phyloP scores from a whole-genome alignment of 1,140 invertebrate species.

The Episyrphus balteatus region DNA sequence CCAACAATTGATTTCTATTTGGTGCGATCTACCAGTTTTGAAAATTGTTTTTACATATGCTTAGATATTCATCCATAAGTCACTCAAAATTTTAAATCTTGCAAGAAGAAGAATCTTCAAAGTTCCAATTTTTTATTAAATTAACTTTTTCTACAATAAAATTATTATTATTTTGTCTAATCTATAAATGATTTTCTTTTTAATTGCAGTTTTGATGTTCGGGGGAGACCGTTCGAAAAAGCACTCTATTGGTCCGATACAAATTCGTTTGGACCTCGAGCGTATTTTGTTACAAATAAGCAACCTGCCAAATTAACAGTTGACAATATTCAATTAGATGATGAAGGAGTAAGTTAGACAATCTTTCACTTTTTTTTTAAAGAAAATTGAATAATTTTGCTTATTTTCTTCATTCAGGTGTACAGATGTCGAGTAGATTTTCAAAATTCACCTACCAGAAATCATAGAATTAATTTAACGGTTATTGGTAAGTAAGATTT shows the following conservation, averaged over 20 bases:
- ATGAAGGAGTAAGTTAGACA: conserved; percentile 54
- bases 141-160: too few relatives aligned
- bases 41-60: too few relatives aligned
- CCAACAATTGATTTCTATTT: too few relatives aligned
- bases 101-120: too few relatives aligned
- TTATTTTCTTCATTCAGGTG: conserved; percentile 26
- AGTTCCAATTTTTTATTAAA: too few relatives aligned
- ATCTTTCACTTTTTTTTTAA: background rate
- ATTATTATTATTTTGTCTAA: too few relatives aligned
- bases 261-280: conserved; percentile 62
- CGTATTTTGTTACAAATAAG: conserved; percentile 61
- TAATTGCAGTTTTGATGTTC: conserved; percentile 64
- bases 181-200: too few relatives aligned
- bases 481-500: conserved; percentile 67
- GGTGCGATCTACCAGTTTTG: too few relatives aligned
- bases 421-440: conserved; percentile 86
- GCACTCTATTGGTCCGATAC: conserved; percentile 69
- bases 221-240: conserved; percentile 62
- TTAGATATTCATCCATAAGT: too few relatives aligned
- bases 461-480: conserved; percentile 79
- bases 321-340: conserved; percentile 66
- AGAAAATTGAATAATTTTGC: conserved; percentile 6
- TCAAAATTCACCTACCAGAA: conserved; percentile 77
- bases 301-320: conserved; percentile 68
- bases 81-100: too few relatives aligned